These are phyloP conservation scores for Ctenopoma kingsleyae DNA, from an alignment of 2,797 vertebrate genomes.

Conservation along the genomic window DNA sequence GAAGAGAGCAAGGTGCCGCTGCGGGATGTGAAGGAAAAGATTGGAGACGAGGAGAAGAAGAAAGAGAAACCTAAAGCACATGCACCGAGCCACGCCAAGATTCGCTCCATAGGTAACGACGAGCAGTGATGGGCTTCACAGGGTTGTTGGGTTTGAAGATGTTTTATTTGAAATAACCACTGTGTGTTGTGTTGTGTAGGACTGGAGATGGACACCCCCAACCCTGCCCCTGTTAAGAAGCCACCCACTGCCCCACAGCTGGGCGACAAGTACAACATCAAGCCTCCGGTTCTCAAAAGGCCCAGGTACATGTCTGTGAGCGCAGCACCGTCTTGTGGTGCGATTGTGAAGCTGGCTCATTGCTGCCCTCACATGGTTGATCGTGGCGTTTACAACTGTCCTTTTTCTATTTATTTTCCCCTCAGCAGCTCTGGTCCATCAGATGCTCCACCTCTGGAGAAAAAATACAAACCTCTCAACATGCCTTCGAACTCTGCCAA, in stretches of 20 bases:
- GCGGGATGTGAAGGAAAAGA: conserved; percentile 85
- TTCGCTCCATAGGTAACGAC: conserved; percentile 91
- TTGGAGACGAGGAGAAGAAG: conserved; percentile 89
- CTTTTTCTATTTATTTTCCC: neutral
- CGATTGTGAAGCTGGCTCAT: neutral
- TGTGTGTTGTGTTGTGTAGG: conserved; percentile 72
- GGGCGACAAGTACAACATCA: conserved; percentile 94
- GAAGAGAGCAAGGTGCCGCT: conserved; percentile 87
- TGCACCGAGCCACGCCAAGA: conserved; percentile 94
- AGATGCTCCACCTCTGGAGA: conserved; percentile 88
- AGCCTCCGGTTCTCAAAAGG: conserved; percentile 92
- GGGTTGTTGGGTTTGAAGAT: no score
- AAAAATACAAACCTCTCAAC: conserved; percentile 97
- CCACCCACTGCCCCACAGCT: conserved; percentile 78
- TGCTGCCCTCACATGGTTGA: conserved; percentile 17
- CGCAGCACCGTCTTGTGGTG: conserved; percentile 11
- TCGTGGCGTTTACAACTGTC: neutral
- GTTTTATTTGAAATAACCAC: neutral
- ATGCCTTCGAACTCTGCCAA: conserved; percentile 92
- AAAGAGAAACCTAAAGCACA: conserved; percentile 94
- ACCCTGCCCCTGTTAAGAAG: conserved; percentile 88
- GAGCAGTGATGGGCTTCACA: neutral
- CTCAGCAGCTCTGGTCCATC: conserved; percentile 61
- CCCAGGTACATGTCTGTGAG: conserved; percentile 83
- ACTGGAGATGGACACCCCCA: conserved; percentile 90